Conservation (phyloP, 2,797 vertebrate genomes). For the Tapera naevia region DNA sequence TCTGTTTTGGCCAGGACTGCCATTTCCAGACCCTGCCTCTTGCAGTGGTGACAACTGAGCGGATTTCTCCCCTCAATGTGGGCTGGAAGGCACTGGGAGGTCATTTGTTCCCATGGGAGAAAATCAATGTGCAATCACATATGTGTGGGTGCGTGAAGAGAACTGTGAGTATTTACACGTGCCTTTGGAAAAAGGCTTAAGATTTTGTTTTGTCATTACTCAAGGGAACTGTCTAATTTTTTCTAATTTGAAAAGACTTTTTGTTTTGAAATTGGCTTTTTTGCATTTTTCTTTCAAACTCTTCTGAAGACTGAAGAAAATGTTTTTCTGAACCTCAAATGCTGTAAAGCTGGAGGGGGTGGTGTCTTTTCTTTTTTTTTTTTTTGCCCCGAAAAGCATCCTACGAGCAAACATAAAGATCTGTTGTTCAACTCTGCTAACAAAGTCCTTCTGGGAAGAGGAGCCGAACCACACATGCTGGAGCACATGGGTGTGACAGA, state of each 20-base stretch:
- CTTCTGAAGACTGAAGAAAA: not conserved
- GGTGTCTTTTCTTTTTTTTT: not conserved
- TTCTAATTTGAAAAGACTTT: not conserved
- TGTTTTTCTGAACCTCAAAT: not conserved
- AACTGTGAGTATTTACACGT: not conserved
- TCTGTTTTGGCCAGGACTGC: not conserved
- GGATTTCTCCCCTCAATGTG: rapidly evolving
- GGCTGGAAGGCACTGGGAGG: not conserved
- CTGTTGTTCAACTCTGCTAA: not conserved
- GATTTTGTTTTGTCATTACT: not conserved
- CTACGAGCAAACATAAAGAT: not conserved
- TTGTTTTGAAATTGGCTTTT: not conserved
- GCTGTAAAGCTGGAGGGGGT: too few relatives aligned
- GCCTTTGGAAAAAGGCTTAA: not conserved
- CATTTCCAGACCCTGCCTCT: not conserved
- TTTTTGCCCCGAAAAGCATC: not conserved
- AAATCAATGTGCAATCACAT: rapidly evolving
- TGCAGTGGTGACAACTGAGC: not conserved
- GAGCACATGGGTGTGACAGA: not conserved
- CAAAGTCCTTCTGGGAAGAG: not conserved
- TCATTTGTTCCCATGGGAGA: not conserved
- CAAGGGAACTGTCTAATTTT: not conserved
- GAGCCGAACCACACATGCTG: not conserved
- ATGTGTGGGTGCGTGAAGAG: too few relatives aligned
- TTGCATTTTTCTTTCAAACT: not conserved